Percentiles rank a stretch among this genome's conserved stretches.
These are phyloP conservation scores for Actenoides hombroni DNA, from an alignment of 2,113 vertebrate genomes.

Conservation along the genomic window DNA sequence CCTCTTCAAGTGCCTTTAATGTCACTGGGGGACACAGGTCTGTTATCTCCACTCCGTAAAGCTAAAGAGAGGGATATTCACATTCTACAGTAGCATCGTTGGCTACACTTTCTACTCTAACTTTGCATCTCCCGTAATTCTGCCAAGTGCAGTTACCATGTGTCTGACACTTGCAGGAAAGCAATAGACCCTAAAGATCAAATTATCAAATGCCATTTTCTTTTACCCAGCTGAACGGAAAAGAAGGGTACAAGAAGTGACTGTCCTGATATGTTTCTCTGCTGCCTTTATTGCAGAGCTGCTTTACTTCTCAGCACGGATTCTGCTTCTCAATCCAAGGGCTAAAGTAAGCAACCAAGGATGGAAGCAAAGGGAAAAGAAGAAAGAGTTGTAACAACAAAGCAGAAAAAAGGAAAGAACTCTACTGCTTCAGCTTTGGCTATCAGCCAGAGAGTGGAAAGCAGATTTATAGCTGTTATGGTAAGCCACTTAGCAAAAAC, in stretches of 20 bases:
- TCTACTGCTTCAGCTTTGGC: not conserved
- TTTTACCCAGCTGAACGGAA: not conserved
- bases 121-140: not conserved
- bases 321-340: not conserved
- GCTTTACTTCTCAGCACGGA: not conserved
- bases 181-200: not conserved
- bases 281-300: not conserved
- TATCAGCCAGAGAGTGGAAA: not conserved
- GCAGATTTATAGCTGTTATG: not conserved
- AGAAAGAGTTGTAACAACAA: not conserved
- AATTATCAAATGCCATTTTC: not conserved
- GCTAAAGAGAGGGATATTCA: not conserved
- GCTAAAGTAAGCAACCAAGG: not conserved
- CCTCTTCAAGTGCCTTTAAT: not conserved
- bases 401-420: not conserved
- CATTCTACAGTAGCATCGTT: not conserved
- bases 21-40: not conserved
- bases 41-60: not conserved
- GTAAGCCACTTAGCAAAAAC: slow-evolving; percentile 16
- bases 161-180: not conserved
- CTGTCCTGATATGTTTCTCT: not conserved
- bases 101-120: not conserved
- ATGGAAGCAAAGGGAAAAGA: not conserved
- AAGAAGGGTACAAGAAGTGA: not conserved
- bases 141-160: not conserved